Conservation (phyloP, 2,113 vertebrate species). For the Catagonus wagneri region DNA sequence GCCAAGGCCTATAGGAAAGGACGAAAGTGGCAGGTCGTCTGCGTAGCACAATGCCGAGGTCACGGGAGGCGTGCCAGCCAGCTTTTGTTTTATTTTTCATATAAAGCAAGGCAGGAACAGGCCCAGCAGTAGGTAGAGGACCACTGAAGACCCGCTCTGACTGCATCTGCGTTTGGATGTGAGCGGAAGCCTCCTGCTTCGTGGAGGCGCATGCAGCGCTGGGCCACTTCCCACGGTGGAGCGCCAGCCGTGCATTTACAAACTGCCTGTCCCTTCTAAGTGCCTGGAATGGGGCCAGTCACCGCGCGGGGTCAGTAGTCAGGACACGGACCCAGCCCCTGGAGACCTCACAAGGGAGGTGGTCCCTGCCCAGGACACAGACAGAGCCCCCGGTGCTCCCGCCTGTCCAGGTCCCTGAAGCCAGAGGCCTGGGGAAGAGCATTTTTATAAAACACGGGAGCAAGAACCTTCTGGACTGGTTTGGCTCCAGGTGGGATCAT, state of each 20-base stretch:
- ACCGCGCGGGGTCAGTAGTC: not conserved
- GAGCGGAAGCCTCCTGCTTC: not conserved
- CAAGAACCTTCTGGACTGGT: not conserved
- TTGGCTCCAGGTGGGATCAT: not conserved
- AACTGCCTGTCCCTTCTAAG: not conserved
- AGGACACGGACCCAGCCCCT: not conserved
- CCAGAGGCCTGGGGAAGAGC: rapidly evolving
- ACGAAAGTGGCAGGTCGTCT: not conserved
- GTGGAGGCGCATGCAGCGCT: not conserved
- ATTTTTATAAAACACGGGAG: not conserved
- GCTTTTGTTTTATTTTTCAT: not conserved
- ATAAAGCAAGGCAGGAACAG: not conserved
- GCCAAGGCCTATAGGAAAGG: not conserved
- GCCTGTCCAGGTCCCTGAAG: not conserved
- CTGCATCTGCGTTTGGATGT: not conserved
- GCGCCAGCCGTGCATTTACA: not conserved
- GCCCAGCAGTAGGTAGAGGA: not conserved
- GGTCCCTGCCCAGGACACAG: not conserved
- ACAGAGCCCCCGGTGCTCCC: rapidly evolving
- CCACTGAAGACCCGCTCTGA: not conserved
- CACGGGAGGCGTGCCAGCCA: not conserved
- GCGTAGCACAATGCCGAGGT: not conserved
- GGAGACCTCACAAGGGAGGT: not conserved
- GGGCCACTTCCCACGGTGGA: not conserved
- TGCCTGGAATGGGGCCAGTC: not conserved